Base-by-base conservation (phyloP, 2,113 vertebrate genomes). In the Panthera uncia region DNA sequence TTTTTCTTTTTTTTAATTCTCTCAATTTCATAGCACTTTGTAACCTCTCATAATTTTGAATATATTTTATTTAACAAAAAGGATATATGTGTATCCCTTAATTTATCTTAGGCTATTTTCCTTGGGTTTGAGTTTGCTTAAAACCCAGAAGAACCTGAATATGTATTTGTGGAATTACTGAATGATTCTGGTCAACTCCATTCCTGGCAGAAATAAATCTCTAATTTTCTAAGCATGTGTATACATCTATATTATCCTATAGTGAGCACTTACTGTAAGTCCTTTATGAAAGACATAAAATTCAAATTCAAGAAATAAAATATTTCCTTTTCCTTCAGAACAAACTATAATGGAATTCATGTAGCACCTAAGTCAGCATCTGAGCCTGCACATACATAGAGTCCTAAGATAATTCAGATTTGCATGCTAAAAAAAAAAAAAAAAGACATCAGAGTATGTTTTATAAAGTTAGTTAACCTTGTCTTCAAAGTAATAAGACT, bases 401-500 rank as follows among this genome's bases (percentile, higher is more conserved):
- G 48, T 29, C 21, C 36, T 82, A 85, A 95, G 87, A 79, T 57
- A 80, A 89, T 90, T 96, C n/a, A 89, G 48, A 78, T 55, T n/a
- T 88, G 29, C 48, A 21, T 21, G 31, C 76, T 52, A 21, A 23
- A 61, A 29, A 41, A 61, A 19, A 41, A 61, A 19, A 88, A 85
- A 86, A 86, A 36, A 91, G 10, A 71, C 6, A 91, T 94, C 23
- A 93, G 9, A 88, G 11, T 71, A 84, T 88, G 10, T 95, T 91
- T 85, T 63, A 66, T 61, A 89, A 93, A 93, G 33, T 45, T 85
- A 63, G 61, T 79, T 96, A 78, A 92, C 4, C 31, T 95, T 92
- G 3, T 10, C 52, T 95, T 88, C 90, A 97, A 89, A 92, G 45
- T 88, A 78, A 83, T 80, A 63, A 94, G 93, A 61, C 19, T 88